phyloP scores from a whole-genome alignment of 1,140 invertebrate species.

The Drosophila rhopaloa region DNA sequence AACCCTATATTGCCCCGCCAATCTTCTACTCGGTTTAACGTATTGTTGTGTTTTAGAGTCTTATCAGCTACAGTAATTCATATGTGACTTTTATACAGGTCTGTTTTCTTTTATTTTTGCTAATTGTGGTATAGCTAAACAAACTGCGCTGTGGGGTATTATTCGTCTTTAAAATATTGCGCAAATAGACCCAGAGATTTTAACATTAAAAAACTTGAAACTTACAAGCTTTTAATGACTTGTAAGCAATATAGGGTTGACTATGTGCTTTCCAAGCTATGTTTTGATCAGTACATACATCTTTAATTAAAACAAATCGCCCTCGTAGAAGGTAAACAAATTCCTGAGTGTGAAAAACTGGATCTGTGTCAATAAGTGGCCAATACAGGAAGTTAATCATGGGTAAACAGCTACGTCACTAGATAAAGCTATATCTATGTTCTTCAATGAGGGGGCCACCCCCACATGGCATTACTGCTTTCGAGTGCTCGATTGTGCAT shows the following conservation, averaged over 20 bases:
- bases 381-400: conserved; percentile 34
- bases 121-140: conserved; percentile 20
- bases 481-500: conserved; percentile 43
- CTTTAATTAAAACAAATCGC: no score
- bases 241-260: no score
- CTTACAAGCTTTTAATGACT: no score
- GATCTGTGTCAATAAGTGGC: conserved; percentile 17
- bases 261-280: no score
- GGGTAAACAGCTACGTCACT: conserved; percentile 26
- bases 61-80: conserved; percentile 45
- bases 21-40: conserved; percentile 39
- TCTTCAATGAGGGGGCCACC: not conserved
- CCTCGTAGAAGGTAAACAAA: not conserved
- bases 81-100: conserved; percentile 55
- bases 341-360: conserved; percentile 9
- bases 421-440: conserved; percentile 12
- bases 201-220: not conserved
- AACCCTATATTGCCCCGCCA: conserved; percentile 4
- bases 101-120: conserved; percentile 35
- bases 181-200: conserved; percentile 15
- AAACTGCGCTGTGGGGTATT: conserved; percentile 25
- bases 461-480: conserved; percentile 5
- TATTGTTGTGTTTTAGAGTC: conserved; percentile 1
- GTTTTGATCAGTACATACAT: no score
- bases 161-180: conserved; percentile 27